Evolutionary conservation across 2,888 invertebrate genomes (phyloP).

Genomic region (Toxonevra muliebris): DNA sequence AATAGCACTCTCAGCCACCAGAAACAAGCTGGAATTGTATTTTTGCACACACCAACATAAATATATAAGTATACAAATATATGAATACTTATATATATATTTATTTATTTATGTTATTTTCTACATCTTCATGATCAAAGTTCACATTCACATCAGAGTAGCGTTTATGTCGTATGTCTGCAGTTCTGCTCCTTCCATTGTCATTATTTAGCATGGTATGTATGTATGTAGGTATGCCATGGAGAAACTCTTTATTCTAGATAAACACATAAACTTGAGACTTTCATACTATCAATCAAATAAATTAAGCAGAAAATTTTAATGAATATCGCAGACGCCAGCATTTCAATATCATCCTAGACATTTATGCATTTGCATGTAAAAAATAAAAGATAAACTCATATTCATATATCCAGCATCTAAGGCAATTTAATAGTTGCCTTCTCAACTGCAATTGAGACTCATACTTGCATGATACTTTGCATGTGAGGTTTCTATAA

Average conservation of each 20-base stretch:
- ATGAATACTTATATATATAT: not conserved
- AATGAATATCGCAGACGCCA: constrained; percentile 41
- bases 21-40: not conserved
- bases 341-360: too few species aligned
- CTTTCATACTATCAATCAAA: constrained; percentile 36
- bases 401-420: too few species aligned
- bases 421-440: too few species aligned
- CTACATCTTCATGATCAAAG: not conserved
- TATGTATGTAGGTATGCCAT: too few species aligned
- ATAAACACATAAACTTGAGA: not conserved
- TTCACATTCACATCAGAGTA: not conserved
- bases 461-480: too few species aligned
- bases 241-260: too few species aligned
- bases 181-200: not conserved
- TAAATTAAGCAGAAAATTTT: constrained; percentile 41
- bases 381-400: too few species aligned
- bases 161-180: not conserved
- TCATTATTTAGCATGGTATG: not conserved
- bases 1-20: not conserved
- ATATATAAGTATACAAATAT: not conserved
- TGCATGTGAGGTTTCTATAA: too few species aligned
- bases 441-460: too few species aligned
- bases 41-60: not conserved
- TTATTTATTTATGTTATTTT: not conserved
- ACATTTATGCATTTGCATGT: not conserved